phyloP scores from a whole-genome alignment of 2,888 invertebrate genomes.

The Mechanitis mazaeus region DNA sequence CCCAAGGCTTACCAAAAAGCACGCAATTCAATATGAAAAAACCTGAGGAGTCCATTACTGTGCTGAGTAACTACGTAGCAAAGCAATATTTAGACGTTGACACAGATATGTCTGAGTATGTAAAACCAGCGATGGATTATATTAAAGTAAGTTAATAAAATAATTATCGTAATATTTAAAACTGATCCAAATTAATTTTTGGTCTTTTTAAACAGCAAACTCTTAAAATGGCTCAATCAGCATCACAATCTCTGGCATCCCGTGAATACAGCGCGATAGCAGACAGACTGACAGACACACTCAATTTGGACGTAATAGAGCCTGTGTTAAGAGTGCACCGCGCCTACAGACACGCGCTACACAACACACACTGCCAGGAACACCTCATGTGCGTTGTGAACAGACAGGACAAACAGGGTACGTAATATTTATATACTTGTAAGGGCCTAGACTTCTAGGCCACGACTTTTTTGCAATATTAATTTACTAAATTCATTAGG shows the following conservation, averaged over 20 bases:
- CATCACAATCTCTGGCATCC: constrained; percentile 78
- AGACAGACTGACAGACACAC: constrained; percentile 84
- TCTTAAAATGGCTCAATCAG: constrained; percentile 81
- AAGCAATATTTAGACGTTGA: constrained; percentile 83
- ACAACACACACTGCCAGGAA: constrained; percentile 83
- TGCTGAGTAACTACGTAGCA: constrained; percentile 80
- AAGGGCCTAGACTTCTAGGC: too few species aligned
- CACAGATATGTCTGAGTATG: constrained; percentile 83
- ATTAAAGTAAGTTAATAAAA: constrained; percentile 65
- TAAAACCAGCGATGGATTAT: constrained; percentile 85
- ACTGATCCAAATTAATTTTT: neutral
- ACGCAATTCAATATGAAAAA: constrained; percentile 81
- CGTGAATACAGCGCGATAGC: constrained; percentile 83
- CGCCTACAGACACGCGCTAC: constrained; percentile 84
- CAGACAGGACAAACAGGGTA: constrained; percentile 72
- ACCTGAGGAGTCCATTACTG: constrained; percentile 83
- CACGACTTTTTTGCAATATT: too few species aligned
- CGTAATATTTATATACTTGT: constrained; percentile 9
- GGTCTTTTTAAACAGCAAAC: constrained; percentile 75
- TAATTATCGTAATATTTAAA: too few species aligned
- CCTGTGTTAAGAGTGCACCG: constrained; percentile 88
- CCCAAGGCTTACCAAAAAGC: constrained; percentile 84
- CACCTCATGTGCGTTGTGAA: constrained; percentile 89
- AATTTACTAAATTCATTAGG: too few species aligned
- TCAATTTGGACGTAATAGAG: constrained; percentile 89